phyloP scores from a whole-genome alignment of 2,797 vertebrate genomes.

The Antennarius maculatus region DNA sequence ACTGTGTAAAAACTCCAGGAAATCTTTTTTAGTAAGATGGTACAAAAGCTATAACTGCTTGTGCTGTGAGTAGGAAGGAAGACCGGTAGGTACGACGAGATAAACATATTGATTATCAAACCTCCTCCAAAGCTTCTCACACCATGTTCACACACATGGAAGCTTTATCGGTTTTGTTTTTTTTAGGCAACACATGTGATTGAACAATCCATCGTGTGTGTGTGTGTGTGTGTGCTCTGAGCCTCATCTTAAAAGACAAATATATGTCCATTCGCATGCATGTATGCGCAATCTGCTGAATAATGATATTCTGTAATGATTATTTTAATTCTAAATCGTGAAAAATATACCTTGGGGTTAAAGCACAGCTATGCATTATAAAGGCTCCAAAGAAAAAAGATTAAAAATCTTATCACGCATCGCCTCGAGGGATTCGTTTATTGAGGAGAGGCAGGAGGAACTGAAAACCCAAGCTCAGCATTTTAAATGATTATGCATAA shows the following conservation, averaged over 20 bases:
- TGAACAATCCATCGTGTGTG: too few relatives aligned
- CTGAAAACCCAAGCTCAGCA: conserved; percentile 51
- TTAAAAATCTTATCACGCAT: conserved; percentile 49
- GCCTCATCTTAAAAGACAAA: conserved; percentile 1
- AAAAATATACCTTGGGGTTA: conserved; percentile 46
- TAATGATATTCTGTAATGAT: conserved; percentile 51
- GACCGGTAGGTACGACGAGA: conserved; percentile 18
- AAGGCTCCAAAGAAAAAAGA: conserved; percentile 43
- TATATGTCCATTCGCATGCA: background rate
- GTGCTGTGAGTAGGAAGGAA: conserved; percentile 16
- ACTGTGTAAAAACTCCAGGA: conserved; percentile 21
- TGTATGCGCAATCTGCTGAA: conserved; percentile 53
- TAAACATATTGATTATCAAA: conserved; percentile 38
- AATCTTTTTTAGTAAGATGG: conserved; percentile 16
- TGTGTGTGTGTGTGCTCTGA: background rate
- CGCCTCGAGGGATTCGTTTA: conserved; percentile 46
- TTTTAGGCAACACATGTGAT: too few relatives aligned
- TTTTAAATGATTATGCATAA: conserved; percentile 51
- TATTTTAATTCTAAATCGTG: conserved; percentile 57
- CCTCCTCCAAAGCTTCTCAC: background rate
- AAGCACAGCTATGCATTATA: conserved; percentile 54
- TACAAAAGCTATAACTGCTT: conserved; percentile 12
- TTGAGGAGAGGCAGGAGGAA: conserved; percentile 9
- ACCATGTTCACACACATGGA: too few relatives aligned
- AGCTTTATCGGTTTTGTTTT: too few relatives aligned